Evolutionary conservation across 1,140 invertebrate genomes (phyloP), one percentile per base, ranked within the genome.

Genomic region (Nixonia krombeini): DNA sequence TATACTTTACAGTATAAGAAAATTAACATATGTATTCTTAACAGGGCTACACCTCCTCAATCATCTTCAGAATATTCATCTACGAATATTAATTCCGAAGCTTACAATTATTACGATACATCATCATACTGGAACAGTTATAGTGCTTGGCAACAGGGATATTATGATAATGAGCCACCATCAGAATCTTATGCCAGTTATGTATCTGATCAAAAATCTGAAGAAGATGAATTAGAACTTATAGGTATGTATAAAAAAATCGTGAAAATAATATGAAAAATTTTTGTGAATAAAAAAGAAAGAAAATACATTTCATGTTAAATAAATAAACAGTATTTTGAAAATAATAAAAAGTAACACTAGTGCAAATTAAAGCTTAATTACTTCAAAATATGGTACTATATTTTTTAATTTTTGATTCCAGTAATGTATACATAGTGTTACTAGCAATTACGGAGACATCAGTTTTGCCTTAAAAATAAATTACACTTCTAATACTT

Each of bases 201-300:
- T 56, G 59, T 77, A 35, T 65, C 82, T 16, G 83, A 85, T 64
- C 82, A 81, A 17, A 85, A 85, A 68, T 78, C 75, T 16, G 82
- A 85, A 41, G 87, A 88, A 73, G 88, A 90, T 79, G 88, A 89
- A 69, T 77, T 90, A 46, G 89, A 89, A 77, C 79, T 90, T 46
- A 88, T 91, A 56, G 89, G 89, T 90, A 82, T 70, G 73, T 74
- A 47, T 44, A 31, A 31, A 31, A 12, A 9, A 9, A 12, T 31
- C 2, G 42, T 41, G 12, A 8, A 41, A 21, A 26, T 6, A 21
- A 21, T n/a, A n/a, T n/a, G n/a, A n/a, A n/a, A n/a, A n/a, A n/a
- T n/a, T n/a, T n/a, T 46, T 45, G 13, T 28, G 9, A 10, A 50
- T 13, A 16, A 29, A 40, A 46, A n/a, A n/a, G n/a, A n/a, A n/a